Base-by-base conservation (phyloP, 2,113 vertebrate genomes). In the Pluvianellus socialis region DNA sequence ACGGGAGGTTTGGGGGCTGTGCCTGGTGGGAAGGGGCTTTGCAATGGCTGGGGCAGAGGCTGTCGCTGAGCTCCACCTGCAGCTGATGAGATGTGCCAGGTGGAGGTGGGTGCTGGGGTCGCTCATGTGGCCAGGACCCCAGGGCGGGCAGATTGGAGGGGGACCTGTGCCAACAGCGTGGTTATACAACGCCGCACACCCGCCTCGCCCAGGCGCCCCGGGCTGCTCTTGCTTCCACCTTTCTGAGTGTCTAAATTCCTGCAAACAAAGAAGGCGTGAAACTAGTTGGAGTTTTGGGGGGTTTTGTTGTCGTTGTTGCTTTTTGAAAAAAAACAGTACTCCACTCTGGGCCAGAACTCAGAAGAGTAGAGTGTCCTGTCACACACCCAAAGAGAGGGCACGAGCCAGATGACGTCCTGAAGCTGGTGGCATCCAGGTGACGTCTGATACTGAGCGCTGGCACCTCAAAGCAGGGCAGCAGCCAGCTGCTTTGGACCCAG, bases 151-250 rank as follows among this genome's bases (percentile, higher is more conserved):
- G 23, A 21, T 33, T 66, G 40, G 26, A 35, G 30, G 10, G 27
- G 4, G 23, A 80, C 7, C 19, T 40, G 5, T 49, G 27, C 0
- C 0, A 58, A 38, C 42, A 27, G n/a, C 6, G 2, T 1, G 6
- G 49, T 90, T 93, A 70, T 49, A 79, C 79, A 82, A 52, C 58
- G 35, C 4, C 28, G 33, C 56, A 24, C 67, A 56, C 12, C 72
- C 0, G 0, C 61, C 88, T 68, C 2, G 23, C 49, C 49, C 49
- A 50, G 49, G 22, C 6, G 1, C 87, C 81, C 24, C 1, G 0
- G 92, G 92, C 82, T 86, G 49, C 77, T 90, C 44, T 67, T 65
- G n/a, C 27, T 91, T 94, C 70, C 28, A 44, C 85, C 85, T 27
- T 74, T 30, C 68, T 40, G 62, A 79, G 16, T 5, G 6, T 35